Evolutionary conservation across 2,113 vertebrate species (phyloP), one percentile per base, ranked within the genome.

Genomic region (Mugil cephalus): DNA sequence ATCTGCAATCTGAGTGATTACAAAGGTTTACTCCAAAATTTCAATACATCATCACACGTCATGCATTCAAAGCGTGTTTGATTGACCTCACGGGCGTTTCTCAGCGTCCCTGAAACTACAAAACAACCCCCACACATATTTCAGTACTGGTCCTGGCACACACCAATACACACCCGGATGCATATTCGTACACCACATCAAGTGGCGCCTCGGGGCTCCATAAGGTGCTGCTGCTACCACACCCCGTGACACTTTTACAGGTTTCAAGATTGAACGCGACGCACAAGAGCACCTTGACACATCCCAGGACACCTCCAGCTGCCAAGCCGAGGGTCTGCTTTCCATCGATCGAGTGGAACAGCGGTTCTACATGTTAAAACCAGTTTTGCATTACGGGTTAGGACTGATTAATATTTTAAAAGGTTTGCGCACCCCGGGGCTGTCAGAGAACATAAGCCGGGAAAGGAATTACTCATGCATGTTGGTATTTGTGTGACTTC

Each of bases 321-420:
- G 79, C 75, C 77, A 59, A 60, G 62, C 35, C 15, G 12, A 10
- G 38, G 43, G 10, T 88, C 84, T 85, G 86, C 45, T 75, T 83
- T 68, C 55, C 73, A 74, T 84, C 56, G 12, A 55, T 66, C 6
- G 14, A 63, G 24, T 30, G 24, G 36, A 77, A 53, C 71, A 62
- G 62, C 0, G 0, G 55, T 34, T 55, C 45, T 54, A 53, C 53
- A 54, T 18, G 53, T 58, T 63, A 51, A 67, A 76, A 65, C 45
- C 50, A 67, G 43, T 79, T 74, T 71, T 74, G 63, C 38, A 69
- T 61, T 62, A 59, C 56, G 74, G 53, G 65, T 68, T 63, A 8
- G 40, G 59, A 42, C 55, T 50, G 70, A 86, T 79, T 83, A 58
- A 79, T 77, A 72, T 74, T 77, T 75, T 77, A n/a, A 71, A 79